Percentiles rank a stretch among this genome's conserved stretches.
These are phyloP conservation scores for Plebejus argus DNA, from an alignment of 2,888 invertebrate species.

Conservation along the genomic window DNA sequence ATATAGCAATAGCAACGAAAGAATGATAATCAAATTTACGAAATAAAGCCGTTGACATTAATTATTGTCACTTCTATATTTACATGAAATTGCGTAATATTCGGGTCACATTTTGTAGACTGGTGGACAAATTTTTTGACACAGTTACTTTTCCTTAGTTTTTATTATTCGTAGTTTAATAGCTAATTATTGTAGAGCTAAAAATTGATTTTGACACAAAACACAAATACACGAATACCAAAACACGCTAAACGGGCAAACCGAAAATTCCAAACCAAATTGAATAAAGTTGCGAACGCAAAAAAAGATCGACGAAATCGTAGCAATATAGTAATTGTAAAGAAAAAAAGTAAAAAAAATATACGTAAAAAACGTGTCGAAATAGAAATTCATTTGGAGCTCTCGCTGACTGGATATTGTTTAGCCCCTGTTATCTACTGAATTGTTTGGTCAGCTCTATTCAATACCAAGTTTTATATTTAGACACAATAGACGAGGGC, in stretches of 20 bases:
- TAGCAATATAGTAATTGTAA: conserved; percentile 20
- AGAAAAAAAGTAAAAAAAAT: background rate
- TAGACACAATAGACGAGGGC: background rate
- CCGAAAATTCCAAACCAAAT: background rate
- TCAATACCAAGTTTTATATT: conserved; percentile 27
- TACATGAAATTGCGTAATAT: no score
- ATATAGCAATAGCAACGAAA: no score
- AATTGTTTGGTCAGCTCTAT: conserved; percentile 31
- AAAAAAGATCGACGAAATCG: background rate
- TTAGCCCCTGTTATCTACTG: conserved; percentile 28
- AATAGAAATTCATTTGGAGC: conserved; percentile 16
- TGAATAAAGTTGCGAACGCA: background rate
- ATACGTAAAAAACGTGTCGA: background rate
- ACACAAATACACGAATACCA: background rate
- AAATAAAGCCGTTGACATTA: no score
- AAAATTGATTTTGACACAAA: background rate
- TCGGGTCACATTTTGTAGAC: no score
- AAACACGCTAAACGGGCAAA: background rate
- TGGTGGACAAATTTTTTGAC: no score
- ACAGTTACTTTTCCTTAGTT: no score
- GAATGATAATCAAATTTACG: no score
- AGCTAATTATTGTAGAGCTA: no score
- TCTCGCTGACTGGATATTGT: conserved; percentile 28
- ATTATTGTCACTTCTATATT: no score
- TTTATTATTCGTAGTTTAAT: no score